Evolutionary conservation across 2,113 vertebrate species (phyloP), one percentile per base, ranked within the genome.

Genomic region (Prunella himalayana): DNA sequence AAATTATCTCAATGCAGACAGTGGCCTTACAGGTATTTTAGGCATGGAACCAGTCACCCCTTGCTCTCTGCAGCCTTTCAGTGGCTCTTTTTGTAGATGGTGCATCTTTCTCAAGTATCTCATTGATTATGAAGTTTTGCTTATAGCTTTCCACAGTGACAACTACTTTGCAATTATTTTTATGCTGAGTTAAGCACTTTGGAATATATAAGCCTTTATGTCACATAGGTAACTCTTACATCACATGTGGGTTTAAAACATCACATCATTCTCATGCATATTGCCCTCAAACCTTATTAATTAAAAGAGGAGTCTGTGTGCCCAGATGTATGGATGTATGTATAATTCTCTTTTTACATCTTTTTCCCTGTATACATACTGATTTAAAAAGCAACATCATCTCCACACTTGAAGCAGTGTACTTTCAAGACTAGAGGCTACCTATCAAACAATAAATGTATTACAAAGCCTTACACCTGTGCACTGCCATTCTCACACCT

Each of bases 61-160:
- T 28, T 63, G 45, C 30, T 68, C 70, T 60, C 49, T 42, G 33
- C 53, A 88, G n/a, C 21, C 27, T 84, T 60, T n/a, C 15, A 3
- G 12, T 28, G 19, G 9, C 20, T 78, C 2, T 47, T 78, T 53
- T 19, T 15, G 30, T 33, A 63, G 9, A 13, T 9, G 1, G 7
- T 59, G 15, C 28, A 59, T 37, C 80, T 44, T 75, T 18, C 44
- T 60, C 0, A 0, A 4, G 8, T 16, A 31, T 9, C 35, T 92
- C 41, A 33, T 2, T 47, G 37, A 17, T 41, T 10, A 20, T 17
- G 8, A 89, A 35, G 24, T 39, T 88, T 76, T 56, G 5, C 24
- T 42, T 63, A 21, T 1, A 51, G 33, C 9, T 76, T 64, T 71
- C 27, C 24, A 68, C 9, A 15, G 10, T 23, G 23, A 50, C 1